These are phyloP conservation scores for Yasuhikotakia modesta DNA, from an alignment of 2,797 vertebrate genomes.

Conservation along the genomic window DNA sequence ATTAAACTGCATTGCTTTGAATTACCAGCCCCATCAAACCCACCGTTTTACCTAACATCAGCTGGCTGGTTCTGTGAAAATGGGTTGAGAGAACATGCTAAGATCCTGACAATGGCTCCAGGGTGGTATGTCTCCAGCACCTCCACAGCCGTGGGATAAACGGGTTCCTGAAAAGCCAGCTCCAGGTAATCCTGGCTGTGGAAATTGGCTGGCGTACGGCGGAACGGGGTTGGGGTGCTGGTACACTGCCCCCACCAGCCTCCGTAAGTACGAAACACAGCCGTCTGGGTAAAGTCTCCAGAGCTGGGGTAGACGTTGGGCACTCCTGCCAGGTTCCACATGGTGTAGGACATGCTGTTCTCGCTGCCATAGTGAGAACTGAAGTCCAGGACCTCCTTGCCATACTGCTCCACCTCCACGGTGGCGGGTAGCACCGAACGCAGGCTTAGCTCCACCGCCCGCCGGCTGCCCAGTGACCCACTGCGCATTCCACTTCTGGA, in stretches of 20 bases:
- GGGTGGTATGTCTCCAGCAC: slow-evolving; percentile 97
- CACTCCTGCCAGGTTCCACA: slow-evolving; percentile 95
- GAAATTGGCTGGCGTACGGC: slow-evolving; percentile 85
- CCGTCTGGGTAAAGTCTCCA: slow-evolving; percentile 97
- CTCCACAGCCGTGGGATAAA: slow-evolving; percentile 95
- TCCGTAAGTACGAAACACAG: slow-evolving; percentile 94
- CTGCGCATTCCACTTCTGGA: slow-evolving; percentile 92
- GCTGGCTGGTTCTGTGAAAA: slow-evolving; percentile 88
- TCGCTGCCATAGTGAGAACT: slow-evolving; percentile 98
- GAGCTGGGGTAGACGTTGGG: slow-evolving; percentile 97
- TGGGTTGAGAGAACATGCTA: slow-evolving; percentile 96
- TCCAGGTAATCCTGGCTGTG: slow-evolving; percentile 95
- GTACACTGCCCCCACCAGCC: slow-evolving; percentile 93
- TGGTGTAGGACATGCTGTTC: slow-evolving; percentile 98
- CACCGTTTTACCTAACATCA: slow-evolving; percentile 87
- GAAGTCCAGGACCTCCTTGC: slow-evolving; percentile 97
- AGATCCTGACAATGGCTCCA: slow-evolving; percentile 91
- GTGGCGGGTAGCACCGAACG: slow-evolving; percentile 86
- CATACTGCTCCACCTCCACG: slow-evolving; percentile 91
- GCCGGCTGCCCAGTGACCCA: slow-evolving; percentile 89
- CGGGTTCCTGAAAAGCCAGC: slow-evolving; percentile 92
- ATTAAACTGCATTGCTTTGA: no score
- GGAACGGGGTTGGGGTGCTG: slow-evolving; percentile 82
- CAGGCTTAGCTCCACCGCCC: slow-evolving; percentile 88
- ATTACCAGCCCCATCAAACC: background rate